Conservation (phyloP, 2,888 invertebrate genomes). For the Pardosa pseudoannulata region DNA sequence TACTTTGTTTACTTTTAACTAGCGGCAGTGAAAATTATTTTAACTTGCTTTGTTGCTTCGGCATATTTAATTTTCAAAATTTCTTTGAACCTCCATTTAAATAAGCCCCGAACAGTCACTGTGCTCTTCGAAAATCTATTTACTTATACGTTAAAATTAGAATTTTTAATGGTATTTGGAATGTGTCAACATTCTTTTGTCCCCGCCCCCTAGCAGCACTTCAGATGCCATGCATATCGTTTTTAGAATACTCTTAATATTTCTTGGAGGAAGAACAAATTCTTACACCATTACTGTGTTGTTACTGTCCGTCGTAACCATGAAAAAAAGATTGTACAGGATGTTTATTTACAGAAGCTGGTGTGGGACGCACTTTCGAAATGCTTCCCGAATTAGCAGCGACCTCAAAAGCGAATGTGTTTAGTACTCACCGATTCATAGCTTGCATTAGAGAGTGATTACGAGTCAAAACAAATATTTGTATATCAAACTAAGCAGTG, state of each 20-base stretch:
- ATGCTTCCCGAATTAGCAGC: constrained; percentile 1
- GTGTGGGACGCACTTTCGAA: not conserved
- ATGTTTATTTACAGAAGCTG: constrained; percentile 13
- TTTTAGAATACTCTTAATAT: not conserved
- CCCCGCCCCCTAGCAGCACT: no score
- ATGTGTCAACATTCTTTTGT: no score
- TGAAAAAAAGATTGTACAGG: not conserved
- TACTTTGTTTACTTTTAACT: no score
- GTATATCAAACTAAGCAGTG: no score
- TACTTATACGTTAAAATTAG: no score
- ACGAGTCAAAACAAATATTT: not conserved
- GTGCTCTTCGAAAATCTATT: no score
- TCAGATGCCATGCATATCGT: not conserved
- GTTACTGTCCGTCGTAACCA: not conserved
- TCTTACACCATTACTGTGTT: not conserved
- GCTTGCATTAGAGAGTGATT: not conserved
- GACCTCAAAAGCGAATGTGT: not conserved
- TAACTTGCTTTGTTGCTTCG: no score
- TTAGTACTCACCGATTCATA: not conserved
- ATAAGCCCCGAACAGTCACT: no score
- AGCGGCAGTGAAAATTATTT: no score
- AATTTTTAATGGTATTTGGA: no score
- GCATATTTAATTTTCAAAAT: no score
- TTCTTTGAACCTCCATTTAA: no score
- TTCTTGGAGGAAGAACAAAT: not conserved